These are phyloP conservation scores for Psilopsiagon aurifrons DNA, from an alignment of 2,113 vertebrate genomes.

Conservation along the genomic window DNA sequence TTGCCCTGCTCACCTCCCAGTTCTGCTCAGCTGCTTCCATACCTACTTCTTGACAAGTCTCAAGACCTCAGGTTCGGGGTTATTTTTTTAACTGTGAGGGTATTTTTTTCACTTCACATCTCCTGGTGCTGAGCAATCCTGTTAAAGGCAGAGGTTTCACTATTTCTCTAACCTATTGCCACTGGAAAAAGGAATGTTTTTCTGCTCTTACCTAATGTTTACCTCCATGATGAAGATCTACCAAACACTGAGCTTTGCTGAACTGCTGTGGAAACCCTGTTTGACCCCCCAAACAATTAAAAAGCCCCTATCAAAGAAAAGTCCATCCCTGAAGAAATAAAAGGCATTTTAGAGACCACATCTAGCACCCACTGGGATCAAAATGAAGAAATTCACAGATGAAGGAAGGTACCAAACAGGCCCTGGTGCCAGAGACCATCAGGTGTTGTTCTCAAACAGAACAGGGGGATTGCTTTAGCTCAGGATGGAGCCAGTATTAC, in stretches of 20 bases:
- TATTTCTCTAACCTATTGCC: background rate
- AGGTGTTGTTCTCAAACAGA: background rate
- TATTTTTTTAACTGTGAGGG: background rate
- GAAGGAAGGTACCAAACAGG: background rate
- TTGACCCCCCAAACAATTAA: background rate
- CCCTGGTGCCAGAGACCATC: background rate
- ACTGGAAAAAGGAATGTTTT: background rate
- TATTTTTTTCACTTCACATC: background rate
- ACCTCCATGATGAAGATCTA: background rate
- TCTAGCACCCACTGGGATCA: background rate
- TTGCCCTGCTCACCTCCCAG: constrained; percentile 57
- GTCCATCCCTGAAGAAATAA: background rate
- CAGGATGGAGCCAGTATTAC: constrained; percentile 29
- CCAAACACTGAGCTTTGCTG: background rate
- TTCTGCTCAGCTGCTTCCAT: constrained; percentile 56
- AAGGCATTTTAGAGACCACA: background rate
- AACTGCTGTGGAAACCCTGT: background rate
- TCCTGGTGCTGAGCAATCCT: background rate
- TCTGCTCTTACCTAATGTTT: background rate
- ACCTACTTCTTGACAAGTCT: constrained; percentile 49
- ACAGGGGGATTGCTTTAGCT: background rate
- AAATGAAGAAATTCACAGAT: background rate
- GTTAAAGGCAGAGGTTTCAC: background rate
- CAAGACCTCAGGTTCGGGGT: background rate
- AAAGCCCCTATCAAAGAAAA: background rate